Evolutionary conservation across 2,888 invertebrate species (phyloP).

Genomic region (Didymodactylos carnosus): DNA sequence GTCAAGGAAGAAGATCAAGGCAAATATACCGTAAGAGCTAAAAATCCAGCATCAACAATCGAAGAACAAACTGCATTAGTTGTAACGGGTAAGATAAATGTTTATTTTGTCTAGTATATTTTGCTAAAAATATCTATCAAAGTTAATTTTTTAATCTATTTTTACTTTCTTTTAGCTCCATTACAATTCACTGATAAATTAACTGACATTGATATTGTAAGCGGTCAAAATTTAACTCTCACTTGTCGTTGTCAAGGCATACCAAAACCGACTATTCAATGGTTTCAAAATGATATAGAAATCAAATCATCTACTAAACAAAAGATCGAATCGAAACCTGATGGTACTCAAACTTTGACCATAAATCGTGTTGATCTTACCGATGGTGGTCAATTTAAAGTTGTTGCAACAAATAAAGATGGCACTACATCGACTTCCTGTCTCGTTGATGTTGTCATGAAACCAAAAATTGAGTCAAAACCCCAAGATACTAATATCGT

Average conservation of each 20-base stretch:
- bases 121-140: too few relatives aligned
- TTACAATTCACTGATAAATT: neutral
- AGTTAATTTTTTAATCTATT: too few relatives aligned
- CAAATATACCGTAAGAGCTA: neutral
- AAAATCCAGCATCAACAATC: neutral
- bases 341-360: neutral
- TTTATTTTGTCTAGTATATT: too few relatives aligned
- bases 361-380: constrained; percentile 7
- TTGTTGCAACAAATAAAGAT: constrained; percentile 4
- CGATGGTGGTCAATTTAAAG: constrained; percentile 4
- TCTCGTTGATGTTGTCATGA: constrained; percentile 1
- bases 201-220: neutral
- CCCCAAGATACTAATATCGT: neutral
- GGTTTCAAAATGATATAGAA: constrained; percentile 38
- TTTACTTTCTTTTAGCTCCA: too few relatives aligned
- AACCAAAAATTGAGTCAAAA: constrained; percentile 5
- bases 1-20: neutral
- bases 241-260: constrained; percentile 54
- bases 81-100: too few relatives aligned
- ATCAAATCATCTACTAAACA: constrained; percentile 7
- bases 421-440: constrained; percentile 1
- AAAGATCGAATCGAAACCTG: constrained; percentile 14
- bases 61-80: neutral
- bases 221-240: constrained; percentile 16
- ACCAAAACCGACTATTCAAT: constrained; percentile 64